These are phyloP conservation scores for Tamias sibiricus DNA, from an alignment of 2,113 vertebrate species.

Conservation along the genomic window DNA sequence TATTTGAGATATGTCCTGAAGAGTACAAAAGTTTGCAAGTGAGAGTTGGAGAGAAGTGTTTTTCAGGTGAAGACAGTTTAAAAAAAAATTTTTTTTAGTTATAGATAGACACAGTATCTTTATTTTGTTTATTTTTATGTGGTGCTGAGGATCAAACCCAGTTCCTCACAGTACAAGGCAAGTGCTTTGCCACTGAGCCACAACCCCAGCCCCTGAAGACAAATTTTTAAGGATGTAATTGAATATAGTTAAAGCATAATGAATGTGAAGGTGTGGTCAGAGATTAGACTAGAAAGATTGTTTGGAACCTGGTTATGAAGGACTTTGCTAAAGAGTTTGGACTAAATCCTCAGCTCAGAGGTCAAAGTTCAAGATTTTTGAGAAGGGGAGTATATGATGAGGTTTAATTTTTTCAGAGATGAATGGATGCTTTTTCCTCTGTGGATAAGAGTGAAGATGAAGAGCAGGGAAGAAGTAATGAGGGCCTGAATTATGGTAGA, in stretches of 20 bases:
- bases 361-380: background rate
- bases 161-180: too few relatives aligned
- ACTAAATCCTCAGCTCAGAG: conserved; percentile 7
- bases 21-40: conserved; percentile 29
- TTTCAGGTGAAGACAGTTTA: background rate
- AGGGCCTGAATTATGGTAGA: conserved; percentile 15
- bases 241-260: background rate
- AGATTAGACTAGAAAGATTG: background rate
- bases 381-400: background rate
- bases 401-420: conserved; percentile 49
- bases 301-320: conserved; percentile 6
- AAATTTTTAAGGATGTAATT: background rate
- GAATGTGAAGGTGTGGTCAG: background rate
- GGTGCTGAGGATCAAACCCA: too few relatives aligned
- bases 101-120: too few relatives aligned
- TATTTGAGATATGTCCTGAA: conserved; percentile 33
- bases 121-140: too few relatives aligned
- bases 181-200: too few relatives aligned
- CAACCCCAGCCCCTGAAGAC: too few relatives aligned
- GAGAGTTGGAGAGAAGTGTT: conserved; percentile 32
- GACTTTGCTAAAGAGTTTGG: conserved; percentile 29
- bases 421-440: conserved; percentile 33
- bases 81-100: too few relatives aligned
- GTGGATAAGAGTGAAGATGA: background rate
- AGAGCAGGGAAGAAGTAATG: conserved; percentile 26